phyloP scores from a whole-genome alignment of 1,140 invertebrate genomes.

The Caenorhabditis latens region DNA sequence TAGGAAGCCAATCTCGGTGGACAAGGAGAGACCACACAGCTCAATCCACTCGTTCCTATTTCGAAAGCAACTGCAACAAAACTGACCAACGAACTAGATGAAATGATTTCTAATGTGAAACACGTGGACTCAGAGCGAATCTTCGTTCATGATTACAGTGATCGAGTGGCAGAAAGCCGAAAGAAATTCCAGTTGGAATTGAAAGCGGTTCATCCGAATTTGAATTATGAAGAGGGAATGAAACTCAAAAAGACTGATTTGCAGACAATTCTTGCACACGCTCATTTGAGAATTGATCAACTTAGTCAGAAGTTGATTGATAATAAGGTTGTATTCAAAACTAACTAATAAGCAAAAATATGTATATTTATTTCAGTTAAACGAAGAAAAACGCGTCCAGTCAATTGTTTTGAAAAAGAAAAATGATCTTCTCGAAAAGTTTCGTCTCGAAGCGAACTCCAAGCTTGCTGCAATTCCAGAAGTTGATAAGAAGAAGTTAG shows the following conservation, averaged over 20 bases:
- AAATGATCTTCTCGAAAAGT: conserved; percentile 62
- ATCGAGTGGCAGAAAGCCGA: conserved; percentile 79
- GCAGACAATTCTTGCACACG: conserved; percentile 80
- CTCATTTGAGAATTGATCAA: conserved; percentile 80
- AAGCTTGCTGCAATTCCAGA: background rate
- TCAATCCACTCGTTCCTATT: conserved; percentile 67
- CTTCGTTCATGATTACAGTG: conserved; percentile 79
- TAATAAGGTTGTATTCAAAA: conserved; percentile 71
- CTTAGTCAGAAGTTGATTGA: conserved; percentile 80
- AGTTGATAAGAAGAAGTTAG: conserved; percentile 34
- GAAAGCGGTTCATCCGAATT: conserved; percentile 76
- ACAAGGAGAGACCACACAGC: conserved; percentile 51
- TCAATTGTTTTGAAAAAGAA: conserved; percentile 71
- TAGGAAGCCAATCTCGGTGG: conserved; percentile 31
- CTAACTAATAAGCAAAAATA: background rate
- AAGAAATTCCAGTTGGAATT: conserved; percentile 77
- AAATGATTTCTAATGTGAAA: conserved; percentile 72
- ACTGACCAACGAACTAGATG: conserved; percentile 67
- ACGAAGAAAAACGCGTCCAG: conserved; percentile 70
- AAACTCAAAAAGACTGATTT: conserved; percentile 80
- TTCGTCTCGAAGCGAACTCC: background rate
- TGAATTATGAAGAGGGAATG: conserved; percentile 76
- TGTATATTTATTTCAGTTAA: conserved; percentile 61
- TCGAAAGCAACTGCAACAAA: conserved; percentile 70
- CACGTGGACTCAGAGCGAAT: conserved; percentile 78